These are phyloP conservation scores for Myotis brandtii DNA, from an alignment of 2,113 vertebrate genomes.

Conservation along the genomic window DNA sequence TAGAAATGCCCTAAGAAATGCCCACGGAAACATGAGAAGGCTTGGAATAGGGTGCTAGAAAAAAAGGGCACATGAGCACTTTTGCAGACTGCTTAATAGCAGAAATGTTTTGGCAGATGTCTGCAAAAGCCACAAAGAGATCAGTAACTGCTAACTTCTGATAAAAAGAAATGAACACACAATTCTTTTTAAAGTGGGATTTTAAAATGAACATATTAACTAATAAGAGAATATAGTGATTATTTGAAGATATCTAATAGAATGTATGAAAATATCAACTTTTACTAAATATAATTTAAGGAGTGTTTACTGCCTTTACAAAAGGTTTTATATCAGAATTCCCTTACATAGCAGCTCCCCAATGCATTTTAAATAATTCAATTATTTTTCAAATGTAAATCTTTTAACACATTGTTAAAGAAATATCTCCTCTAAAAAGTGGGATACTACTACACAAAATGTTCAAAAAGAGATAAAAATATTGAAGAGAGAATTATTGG, in stretches of 20 bases:
- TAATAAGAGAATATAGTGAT: not conserved
- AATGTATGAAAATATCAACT: not conserved
- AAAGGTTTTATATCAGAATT: constrained; percentile 47
- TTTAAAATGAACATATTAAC: constrained; percentile 34
- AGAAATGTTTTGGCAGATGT: constrained; percentile 14
- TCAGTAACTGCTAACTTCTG: not conserved
- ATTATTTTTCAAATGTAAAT: constrained; percentile 42
- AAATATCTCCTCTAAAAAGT: constrained; percentile 33
- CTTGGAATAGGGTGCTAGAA: not conserved
- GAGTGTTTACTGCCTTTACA: constrained; percentile 7
- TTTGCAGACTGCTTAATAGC: not conserved
- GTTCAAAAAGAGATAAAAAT: constrained; percentile 40
- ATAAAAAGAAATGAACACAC: constrained; percentile 37
- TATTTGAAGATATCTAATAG: constrained; percentile 30
- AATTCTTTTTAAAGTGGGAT: not conserved
- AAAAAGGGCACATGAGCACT: constrained; percentile 3
- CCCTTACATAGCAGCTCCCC: not conserved
- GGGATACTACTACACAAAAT: not conserved
- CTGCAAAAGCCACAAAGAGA: constrained; percentile 24
- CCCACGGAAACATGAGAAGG: not conserved
- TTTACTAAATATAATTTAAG: constrained; percentile 37
- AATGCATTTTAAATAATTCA: constrained; percentile 24
- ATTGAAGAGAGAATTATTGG: not conserved
- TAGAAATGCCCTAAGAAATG: constrained; percentile 47
- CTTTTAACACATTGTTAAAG: not conserved